A percentile compares a stretch with the other conserved stretches of the same genome.
phyloP scores from a whole-genome alignment of 2,113 vertebrate species.

The Psammodynastes pulverulentus region DNA sequence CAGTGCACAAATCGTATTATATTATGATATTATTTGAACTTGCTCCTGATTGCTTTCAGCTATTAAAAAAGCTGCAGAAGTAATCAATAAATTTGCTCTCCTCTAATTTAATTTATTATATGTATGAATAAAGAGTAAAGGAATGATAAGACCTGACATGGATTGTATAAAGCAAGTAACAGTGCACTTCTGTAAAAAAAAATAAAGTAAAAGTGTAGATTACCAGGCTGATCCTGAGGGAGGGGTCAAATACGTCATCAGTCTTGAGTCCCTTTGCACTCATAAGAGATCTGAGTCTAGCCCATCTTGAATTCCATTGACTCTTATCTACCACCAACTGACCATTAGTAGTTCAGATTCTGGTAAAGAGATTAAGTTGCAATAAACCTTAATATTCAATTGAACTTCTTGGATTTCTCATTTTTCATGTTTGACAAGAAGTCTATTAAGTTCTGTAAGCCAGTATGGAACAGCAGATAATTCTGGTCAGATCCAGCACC shows the following conservation, averaged over 20 bases:
- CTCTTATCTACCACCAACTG: background rate
- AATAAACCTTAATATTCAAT: background rate
- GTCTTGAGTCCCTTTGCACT: background rate
- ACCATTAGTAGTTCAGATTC: background rate
- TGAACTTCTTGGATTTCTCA: background rate
- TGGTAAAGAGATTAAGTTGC: background rate
- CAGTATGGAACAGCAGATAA: background rate
- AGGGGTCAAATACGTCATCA: background rate
- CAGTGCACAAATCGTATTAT: background rate
- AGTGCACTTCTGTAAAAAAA: background rate
- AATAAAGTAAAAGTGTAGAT: background rate
- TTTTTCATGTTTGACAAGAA: background rate
- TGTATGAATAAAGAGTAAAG: background rate
- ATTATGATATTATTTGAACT: background rate
- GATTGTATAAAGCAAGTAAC: background rate
- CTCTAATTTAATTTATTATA: background rate
- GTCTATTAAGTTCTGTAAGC: background rate
- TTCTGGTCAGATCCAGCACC: background rate
- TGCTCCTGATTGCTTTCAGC: background rate
- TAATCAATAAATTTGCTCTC: background rate
- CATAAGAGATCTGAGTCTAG: background rate
- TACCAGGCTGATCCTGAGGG: background rate
- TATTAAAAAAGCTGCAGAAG: background rate
- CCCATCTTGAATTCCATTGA: background rate
- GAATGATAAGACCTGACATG: background rate